These are phyloP conservation scores for Phyto melanocephala DNA, from an alignment of 2,888 invertebrate species.

Conservation along the genomic window DNA sequence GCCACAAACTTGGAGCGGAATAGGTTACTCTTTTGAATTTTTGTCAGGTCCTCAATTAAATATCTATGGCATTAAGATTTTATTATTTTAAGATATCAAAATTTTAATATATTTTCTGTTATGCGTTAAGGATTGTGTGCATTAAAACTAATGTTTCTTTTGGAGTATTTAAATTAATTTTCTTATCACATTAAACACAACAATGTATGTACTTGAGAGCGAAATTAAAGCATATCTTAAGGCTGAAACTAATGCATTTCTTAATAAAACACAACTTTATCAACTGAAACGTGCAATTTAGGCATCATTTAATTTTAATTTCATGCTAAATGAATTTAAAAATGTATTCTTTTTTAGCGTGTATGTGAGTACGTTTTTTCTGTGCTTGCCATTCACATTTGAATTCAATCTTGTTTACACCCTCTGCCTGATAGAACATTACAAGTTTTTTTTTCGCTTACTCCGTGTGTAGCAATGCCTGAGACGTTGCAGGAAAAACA, in stretches of 20 bases:
- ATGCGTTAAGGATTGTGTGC: too few species aligned
- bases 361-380: conserved; percentile 16
- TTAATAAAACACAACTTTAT: conserved; percentile 22
- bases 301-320: conserved; percentile 66
- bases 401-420: conserved; percentile 37
- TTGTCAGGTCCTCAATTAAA: too few species aligned
- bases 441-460: conserved; percentile 9
- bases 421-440: conserved; percentile 67
- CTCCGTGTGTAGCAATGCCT: conserved; percentile 26
- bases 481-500: conserved; percentile 56
- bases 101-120: too few species aligned
- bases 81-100: too few species aligned
- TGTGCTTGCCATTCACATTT: conserved; percentile 18
- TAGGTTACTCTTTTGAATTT: too few species aligned
- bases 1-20: too few species aligned
- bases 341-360: conserved; percentile 36
- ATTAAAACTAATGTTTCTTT: background rate
- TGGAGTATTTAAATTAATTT: background rate
- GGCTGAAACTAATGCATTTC: conserved; percentile 39
- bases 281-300: conserved; percentile 61
- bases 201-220: background rate
- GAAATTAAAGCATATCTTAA: conserved; percentile 35
- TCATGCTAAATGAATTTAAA: conserved; percentile 65
- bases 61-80: too few species aligned
- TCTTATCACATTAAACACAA: background rate